Evolutionary conservation across 1,140 invertebrate genomes (phyloP).

Genomic region (Drosophila suzukii): DNA sequence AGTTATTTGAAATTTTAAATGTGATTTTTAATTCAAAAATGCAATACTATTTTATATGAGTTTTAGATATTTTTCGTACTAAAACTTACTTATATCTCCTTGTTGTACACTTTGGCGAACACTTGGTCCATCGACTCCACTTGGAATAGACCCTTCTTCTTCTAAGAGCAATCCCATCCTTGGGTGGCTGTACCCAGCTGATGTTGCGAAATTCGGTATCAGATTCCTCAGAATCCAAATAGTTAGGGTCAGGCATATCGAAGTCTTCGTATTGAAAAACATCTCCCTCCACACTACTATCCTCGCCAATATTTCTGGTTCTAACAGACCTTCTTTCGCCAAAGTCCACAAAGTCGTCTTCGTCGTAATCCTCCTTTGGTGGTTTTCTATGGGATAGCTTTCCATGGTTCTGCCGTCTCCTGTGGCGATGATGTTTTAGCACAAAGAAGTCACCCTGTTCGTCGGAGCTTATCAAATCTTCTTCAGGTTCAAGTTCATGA

Average conservation of each 20-base stretch:
- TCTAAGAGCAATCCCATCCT: conserved; percentile 55
- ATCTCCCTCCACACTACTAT: conserved; percentile 61
- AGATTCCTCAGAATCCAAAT: conserved; percentile 59
- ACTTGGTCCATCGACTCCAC: conserved; percentile 85
- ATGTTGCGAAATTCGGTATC: conserved; percentile 43
- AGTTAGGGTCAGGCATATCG: conserved; percentile 50
- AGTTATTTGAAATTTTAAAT: too few relatives aligned
- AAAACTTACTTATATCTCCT: conserved; percentile 79
- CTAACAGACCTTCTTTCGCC: conserved; percentile 26
- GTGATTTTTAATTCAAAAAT: too few relatives aligned
- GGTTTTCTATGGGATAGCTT: conserved; percentile 16
- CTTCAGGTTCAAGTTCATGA: conserved; percentile 16
- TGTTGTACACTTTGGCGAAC: conserved; percentile 84
- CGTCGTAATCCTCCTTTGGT: conserved; percentile 37
- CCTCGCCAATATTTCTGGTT: conserved; percentile 29
- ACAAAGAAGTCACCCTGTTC: conserved; percentile 68
- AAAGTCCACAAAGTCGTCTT: conserved; percentile 68
- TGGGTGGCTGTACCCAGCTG: conserved; percentile 25
- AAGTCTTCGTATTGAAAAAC: conserved; percentile 79
- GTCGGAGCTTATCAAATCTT: conserved; percentile 15
- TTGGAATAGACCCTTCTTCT: conserved; percentile 75
- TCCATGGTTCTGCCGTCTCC: conserved; percentile 24
- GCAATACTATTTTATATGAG: too few relatives aligned
- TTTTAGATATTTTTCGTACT: too few relatives aligned
- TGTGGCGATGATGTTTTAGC: conserved; percentile 46